Evolutionary conservation across 2,888 invertebrate genomes (phyloP), one percentile per base, ranked within the genome.

Genomic region (Diarsia dahlii): DNA sequence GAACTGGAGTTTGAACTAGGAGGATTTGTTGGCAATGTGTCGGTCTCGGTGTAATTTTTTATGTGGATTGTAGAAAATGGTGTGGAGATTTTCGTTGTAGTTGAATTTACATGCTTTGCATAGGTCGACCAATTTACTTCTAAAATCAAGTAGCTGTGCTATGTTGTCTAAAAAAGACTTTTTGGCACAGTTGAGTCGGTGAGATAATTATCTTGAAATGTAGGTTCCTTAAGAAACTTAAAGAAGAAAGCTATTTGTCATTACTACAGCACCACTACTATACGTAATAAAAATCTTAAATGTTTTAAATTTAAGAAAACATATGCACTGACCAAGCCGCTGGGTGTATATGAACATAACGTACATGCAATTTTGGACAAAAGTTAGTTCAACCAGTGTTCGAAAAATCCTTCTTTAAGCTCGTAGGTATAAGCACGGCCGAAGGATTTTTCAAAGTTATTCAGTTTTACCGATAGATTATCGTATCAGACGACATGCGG

Each of bases 1-100:
- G 70, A 70, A 82, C 69, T 68, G 66, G 46, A 58, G 56, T 45
- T 8, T 76, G 52, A 62, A 52, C 23, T 52, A 65, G 8, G 28
- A 28, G 28, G 18, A 20, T 65, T 77, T 60, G 12, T 64, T 68
- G 50, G 67, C 18, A 54, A 60, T 9, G 10, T 65, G 74, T 54
- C 48, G 63, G 10, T 65, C 68, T 54, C 48, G 63, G 10, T 15
- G 15, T 50, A 28, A 20, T 39, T 23, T 48, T 58, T 39, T 48
- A 71, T 39, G 45, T 45, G n/a, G 2, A 63, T 45, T 13, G n/a
- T 9, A 18, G 13, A 8, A 18, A 13, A 20, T 20, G 2, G 12
- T 5, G 20, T 39, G 12, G 39, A 20, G 20, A 62, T 20, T 39
- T 39, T 0, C 39, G 34, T 12, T 62, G 39, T 20, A 0, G 20